These are phyloP conservation scores for Ceratotherium simum DNA, from an alignment of 2,113 vertebrate genomes.

Conservation along the genomic window DNA sequence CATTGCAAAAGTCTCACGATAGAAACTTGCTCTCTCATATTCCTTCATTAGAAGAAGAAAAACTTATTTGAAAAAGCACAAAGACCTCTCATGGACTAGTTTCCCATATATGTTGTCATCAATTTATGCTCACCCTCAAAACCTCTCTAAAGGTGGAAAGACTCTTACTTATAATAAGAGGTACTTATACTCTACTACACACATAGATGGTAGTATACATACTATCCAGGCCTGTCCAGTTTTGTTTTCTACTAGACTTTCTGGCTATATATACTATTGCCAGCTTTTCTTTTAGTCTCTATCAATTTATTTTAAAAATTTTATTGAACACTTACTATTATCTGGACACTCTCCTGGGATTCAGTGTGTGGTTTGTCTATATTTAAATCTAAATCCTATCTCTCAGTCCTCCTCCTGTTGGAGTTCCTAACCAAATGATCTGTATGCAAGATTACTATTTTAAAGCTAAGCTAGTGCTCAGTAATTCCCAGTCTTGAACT, in stretches of 20 bases:
- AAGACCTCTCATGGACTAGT: not conserved
- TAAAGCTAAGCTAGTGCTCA: not conserved
- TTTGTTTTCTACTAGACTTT: not conserved
- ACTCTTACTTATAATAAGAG: not conserved
- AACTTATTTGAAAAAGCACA: not conserved
- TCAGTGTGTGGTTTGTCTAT: not conserved
- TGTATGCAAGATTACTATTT: not conserved
- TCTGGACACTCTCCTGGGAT: not conserved
- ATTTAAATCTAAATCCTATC: not conserved
- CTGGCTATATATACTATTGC: not conserved
- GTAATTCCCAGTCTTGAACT: not conserved
- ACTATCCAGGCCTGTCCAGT: not conserved
- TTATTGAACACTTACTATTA: not conserved
- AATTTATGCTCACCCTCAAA: not conserved
- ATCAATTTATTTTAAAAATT: not conserved
- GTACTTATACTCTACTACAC: not conserved
- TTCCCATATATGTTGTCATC: not conserved
- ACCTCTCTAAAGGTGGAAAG: not conserved
- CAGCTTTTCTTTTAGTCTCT: not conserved
- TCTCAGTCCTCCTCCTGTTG: not conserved
- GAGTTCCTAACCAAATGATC: not conserved
- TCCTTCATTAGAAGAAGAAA: not conserved
- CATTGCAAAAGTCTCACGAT: not conserved
- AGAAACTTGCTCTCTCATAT: not conserved
- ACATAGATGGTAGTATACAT: not conserved